A percentile compares a stretch with the other conserved stretches of the same genome.
Evolutionary conservation across 2,888 invertebrate genomes (phyloP).

Genomic region (Apomyelois bistriatella): DNA sequence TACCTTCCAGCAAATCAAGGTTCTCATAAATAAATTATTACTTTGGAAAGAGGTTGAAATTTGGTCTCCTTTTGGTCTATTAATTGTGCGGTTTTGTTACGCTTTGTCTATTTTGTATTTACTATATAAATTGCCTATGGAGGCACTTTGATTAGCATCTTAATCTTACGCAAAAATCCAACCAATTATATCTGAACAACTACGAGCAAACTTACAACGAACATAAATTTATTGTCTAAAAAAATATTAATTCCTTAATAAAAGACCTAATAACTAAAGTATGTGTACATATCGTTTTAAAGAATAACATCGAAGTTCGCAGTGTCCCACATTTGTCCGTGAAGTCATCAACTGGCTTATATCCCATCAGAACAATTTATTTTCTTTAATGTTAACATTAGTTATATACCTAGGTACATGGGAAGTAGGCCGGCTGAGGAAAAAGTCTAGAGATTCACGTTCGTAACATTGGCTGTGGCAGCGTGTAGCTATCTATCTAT

Average conservation of each 20-base stretch:
- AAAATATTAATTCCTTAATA: conserved; percentile 23
- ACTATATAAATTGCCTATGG: conserved; percentile 24
- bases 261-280: background rate
- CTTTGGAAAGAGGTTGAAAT: conserved; percentile 38
- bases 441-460: background rate
- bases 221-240: conserved; percentile 28
- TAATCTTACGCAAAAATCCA: conserved; percentile 1
- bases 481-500: too few relatives aligned
- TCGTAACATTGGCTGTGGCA: background rate
- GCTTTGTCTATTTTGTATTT: conserved; percentile 25
- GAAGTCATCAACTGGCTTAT: background rate
- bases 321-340: conserved; percentile 25
- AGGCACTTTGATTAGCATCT: conserved; percentile 28
- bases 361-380: background rate
- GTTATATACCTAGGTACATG: background rate
- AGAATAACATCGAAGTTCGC: conserved; percentile 26
- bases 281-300: background rate
- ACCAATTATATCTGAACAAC: background rate
- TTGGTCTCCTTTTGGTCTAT: conserved; percentile 61
- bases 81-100: conserved; percentile 53
- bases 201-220: conserved; percentile 10
- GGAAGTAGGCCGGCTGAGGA: conserved; percentile 19
- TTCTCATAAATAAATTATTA: conserved; percentile 44
- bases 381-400: background rate
- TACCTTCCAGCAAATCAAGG: conserved; percentile 22